Conservation (phyloP, 2,113 vertebrate genomes). For the Siphamia tubifer region DNA sequence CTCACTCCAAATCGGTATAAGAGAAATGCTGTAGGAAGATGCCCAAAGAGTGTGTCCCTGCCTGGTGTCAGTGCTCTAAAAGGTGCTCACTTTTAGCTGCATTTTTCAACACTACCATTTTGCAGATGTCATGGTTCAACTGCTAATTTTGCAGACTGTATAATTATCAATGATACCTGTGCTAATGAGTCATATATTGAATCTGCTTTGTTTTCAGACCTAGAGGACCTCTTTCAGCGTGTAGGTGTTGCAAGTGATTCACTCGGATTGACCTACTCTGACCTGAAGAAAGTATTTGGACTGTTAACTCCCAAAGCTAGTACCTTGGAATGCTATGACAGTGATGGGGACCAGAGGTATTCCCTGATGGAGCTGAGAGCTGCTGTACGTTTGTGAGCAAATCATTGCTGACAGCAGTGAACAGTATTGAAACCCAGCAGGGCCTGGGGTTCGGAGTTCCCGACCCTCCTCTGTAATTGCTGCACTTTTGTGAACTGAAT, state of each 20-base stretch:
- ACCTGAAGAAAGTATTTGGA: slow-evolving; percentile 58
- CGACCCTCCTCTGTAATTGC: slow-evolving; percentile 43
- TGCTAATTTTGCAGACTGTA: too few relatives aligned
- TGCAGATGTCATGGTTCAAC: too few relatives aligned
- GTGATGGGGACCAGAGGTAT: slow-evolving; percentile 59
- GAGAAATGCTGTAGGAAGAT: slow-evolving; percentile 36
- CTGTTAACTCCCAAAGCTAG: slow-evolving; percentile 26
- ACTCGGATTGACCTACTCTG: slow-evolving; percentile 43
- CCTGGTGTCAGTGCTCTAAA: slow-evolving; percentile 56
- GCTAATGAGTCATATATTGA: not conserved
- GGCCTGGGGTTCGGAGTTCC: slow-evolving; percentile 16
- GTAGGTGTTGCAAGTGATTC: not conserved
- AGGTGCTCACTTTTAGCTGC: slow-evolving; percentile 47
- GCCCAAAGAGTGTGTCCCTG: slow-evolving; percentile 30
- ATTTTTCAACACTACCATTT: not conserved
- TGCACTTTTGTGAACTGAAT: slow-evolving; percentile 68
- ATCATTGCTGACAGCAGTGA: slow-evolving; percentile 24
- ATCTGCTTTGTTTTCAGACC: slow-evolving; percentile 47
- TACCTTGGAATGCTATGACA: slow-evolving; percentile 62
- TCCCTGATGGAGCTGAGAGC: slow-evolving; percentile 66
- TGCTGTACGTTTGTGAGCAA: slow-evolving; percentile 64
- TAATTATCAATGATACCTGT: too few relatives aligned
- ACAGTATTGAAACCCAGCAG: slow-evolving; percentile 56
- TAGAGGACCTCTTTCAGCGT: slow-evolving; percentile 55
- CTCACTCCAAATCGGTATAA: slow-evolving; percentile 50